Base-by-base conservation (phyloP, 2,797 vertebrate species). In the Manis crassicaudata region DNA sequence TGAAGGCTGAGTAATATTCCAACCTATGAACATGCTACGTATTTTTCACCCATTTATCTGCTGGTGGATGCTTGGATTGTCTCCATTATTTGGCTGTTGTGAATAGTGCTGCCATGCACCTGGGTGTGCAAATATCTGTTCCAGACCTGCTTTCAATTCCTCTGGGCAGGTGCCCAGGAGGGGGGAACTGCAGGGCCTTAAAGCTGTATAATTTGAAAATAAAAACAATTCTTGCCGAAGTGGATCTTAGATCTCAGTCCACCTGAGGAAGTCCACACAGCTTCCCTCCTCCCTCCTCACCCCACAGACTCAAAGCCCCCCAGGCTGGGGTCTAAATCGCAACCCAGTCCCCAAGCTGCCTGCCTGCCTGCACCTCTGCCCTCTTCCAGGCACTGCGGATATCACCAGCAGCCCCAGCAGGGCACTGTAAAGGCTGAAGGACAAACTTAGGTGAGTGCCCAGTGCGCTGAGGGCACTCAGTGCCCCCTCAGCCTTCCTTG, bases 401-500 rank as follows among this genome's bases (percentile, higher is more conserved):
- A 0, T 2, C 2, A 5, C 35, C 6, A 9, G 37, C 11, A 12
- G 3, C 46, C 16, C 11, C 14, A 11, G 23, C 18, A 14, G 21
- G 7, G 4, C 3, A 4, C 16, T 2, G 13, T 0, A 32, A 43
- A 25, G 17, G 43, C 17, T 2, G 7, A 29, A 18, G 85, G 23
- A 37, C 43, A 23, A 5, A 12, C 9, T 17, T 3, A 29, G 60
- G 3, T 18, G 7, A 17, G 27, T 1, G 0, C 12, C 37, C 0
- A 1, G 43, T 0, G 52, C 4, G 32, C 43, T 0, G 6, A 2
- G 8, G 29, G 40, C 3, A 6, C 79, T 32, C 35, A 0, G 0
- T 0, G 13, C 3, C 1, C 17, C 6, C 60, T 52, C 25, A 9
- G 62, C 23, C 50, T 0, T 25, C 27, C 11, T 50, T 20, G 7